phyloP scores from a whole-genome alignment of 2,888 invertebrate species.

The Byasa hedistus region DNA sequence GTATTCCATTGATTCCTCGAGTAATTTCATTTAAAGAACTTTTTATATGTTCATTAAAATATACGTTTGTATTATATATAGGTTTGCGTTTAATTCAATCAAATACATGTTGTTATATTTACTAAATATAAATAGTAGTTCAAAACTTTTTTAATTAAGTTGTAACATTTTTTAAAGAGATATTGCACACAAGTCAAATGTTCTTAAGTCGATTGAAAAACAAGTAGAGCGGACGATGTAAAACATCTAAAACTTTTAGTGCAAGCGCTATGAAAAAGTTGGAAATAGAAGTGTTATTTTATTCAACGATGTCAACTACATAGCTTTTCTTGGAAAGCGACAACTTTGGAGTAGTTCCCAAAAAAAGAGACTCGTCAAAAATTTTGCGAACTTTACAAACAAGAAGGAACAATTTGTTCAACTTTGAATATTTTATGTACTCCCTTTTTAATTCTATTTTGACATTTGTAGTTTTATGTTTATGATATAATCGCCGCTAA shows the following conservation, averaged over 20 bases:
- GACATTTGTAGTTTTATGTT: not conserved
- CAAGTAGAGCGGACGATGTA: conserved; percentile 9
- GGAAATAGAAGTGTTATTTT: conserved; percentile 21
- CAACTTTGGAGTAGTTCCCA: conserved; percentile 3
- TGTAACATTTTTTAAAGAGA: not conserved
- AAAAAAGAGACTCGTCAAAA: conserved; percentile 1
- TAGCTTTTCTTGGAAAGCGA: conserved; percentile 11
- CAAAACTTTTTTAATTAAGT: too few relatives aligned
- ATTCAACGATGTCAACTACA: conserved; percentile 19
- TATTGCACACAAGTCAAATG: not conserved
- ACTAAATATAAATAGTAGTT: not conserved
- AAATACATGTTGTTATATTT: not conserved
- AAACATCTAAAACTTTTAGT: conserved; percentile 19
- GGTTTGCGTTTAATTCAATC: not conserved
- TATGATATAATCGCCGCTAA: too few relatives aligned
- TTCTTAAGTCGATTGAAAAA: conserved; percentile 6
- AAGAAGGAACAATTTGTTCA: not conserved
- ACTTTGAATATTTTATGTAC: not conserved
- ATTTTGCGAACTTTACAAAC: not conserved
- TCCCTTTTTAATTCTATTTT: not conserved
- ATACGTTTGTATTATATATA: not conserved
- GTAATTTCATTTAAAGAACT: conserved; percentile 2
- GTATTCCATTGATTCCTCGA: not conserved
- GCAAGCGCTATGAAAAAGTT: conserved; percentile 16
- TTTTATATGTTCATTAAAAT: not conserved